Percentiles rank a stretch among this genome's conserved stretches.
These are phyloP conservation scores for Neogobius melanostomus DNA, from an alignment of 2,113 vertebrate species.

Conservation along the genomic window DNA sequence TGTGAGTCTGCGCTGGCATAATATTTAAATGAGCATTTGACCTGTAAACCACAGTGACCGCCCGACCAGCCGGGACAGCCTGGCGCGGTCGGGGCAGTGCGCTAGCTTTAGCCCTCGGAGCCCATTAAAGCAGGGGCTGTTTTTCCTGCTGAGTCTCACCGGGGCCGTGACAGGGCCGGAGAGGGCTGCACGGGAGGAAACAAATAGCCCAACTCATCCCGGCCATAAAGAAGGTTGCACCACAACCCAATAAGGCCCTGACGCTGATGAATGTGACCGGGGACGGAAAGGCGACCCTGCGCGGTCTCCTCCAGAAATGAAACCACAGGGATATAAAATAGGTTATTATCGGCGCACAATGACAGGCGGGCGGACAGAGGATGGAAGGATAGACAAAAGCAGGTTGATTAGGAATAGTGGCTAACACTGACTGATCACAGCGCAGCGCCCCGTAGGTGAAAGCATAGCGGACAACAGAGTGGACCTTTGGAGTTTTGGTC, in stretches of 20 bases:
- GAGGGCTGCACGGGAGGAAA: slow-evolving; percentile 72
- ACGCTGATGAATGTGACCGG: slow-evolving; percentile 82
- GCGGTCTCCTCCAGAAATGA: slow-evolving; percentile 78
- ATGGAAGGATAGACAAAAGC: slow-evolving; percentile 71
- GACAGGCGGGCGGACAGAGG: slow-evolving; percentile 74
- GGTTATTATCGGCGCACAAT: slow-evolving; percentile 76
- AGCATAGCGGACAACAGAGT: too few relatives aligned
- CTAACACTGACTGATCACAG: slow-evolving; percentile 52
- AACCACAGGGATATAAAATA: slow-evolving; percentile 80
- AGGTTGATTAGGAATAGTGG: slow-evolving; percentile 60
- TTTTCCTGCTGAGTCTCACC: slow-evolving; percentile 75
- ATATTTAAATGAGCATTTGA: slow-evolving; percentile 47
- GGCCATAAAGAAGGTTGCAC: slow-evolving; percentile 78
- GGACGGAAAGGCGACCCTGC: slow-evolving; percentile 76
- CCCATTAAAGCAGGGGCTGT: slow-evolving; percentile 75
- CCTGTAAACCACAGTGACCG: slow-evolving; percentile 19
- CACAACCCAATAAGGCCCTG: slow-evolving; percentile 80
- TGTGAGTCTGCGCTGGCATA: slow-evolving; percentile 2
- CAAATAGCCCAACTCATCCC: slow-evolving; percentile 79
- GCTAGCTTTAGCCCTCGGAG: slow-evolving; percentile 58
- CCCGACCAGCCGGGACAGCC: neutral
- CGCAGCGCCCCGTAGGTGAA: neutral
- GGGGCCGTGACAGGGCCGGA: slow-evolving; percentile 75
- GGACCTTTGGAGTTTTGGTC: too few relatives aligned
- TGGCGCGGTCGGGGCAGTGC: slow-evolving; percentile 44